Evolutionary conservation across 2,113 vertebrate genomes (phyloP).

Genomic region (Aspidoscelis tigris): DNA sequence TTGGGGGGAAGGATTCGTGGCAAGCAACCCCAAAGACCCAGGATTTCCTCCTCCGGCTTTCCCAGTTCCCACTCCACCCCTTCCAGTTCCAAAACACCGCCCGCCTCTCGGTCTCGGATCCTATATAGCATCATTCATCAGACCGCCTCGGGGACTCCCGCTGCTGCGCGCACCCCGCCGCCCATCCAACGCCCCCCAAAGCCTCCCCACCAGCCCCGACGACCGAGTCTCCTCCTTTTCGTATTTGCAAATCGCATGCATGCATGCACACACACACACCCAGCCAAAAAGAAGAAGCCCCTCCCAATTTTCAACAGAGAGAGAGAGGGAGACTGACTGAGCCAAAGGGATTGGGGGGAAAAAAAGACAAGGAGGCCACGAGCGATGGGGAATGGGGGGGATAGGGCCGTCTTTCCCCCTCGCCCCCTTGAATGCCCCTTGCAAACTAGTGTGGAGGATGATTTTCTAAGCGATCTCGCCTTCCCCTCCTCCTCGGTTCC

Average conservation of each 20-base stretch:
- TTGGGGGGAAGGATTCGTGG: too few species aligned
- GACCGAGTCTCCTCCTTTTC: background rate
- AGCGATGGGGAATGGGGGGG: background rate
- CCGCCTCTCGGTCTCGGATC: too few species aligned
- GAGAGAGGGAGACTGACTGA: background rate
- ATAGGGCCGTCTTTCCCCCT: background rate
- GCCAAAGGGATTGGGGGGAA: background rate
- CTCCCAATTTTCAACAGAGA: constrained; percentile 3
- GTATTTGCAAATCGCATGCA: background rate
- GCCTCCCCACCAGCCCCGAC: background rate
- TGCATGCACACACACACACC: too few species aligned
- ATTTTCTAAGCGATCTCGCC: too few species aligned
- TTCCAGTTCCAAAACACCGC: too few species aligned
- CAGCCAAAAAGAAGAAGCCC: constrained; percentile 1
- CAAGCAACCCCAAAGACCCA: too few species aligned
- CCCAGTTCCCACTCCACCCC: too few species aligned
- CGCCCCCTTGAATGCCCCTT: background rate
- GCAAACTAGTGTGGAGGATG: background rate
- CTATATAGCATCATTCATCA: too few species aligned
- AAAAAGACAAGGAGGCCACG: background rate
- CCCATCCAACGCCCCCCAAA: background rate
- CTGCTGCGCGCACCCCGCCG: background rate
- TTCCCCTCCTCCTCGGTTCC: background rate
- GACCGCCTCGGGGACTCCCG: too few species aligned
- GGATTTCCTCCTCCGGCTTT: too few species aligned